Evolutionary conservation across 2,113 vertebrate genomes (phyloP), one percentile per base, ranked within the genome.

Genomic region (Climacteris rufus): DNA sequence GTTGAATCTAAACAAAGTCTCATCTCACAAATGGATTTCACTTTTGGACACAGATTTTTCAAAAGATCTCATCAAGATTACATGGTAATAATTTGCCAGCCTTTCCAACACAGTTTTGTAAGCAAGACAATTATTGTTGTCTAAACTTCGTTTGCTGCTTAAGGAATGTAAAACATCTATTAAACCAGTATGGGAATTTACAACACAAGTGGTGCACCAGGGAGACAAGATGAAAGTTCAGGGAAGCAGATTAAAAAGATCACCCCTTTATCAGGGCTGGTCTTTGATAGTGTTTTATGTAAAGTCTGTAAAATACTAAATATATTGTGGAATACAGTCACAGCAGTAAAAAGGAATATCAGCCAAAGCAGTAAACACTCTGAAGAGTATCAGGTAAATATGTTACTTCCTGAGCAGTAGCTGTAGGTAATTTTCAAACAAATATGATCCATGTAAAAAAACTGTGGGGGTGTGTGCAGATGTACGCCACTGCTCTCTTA

Each of bases 381-480:
- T 72, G 68, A 82, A 40, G 57, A 87, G 65, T n/a, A 66, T 40
- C 77, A 40, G 47, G 72, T 83, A 88, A 94, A 89, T 72, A 61
- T 20, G 42, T 81, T 90, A 53, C 61, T 92, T 95, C 76, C 71
- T 28, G 37, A 68, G 70, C 69, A 89, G 86, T 54, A 96, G 68
- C 47, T 83, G 78, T 50, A 79, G 88, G 90, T 96, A 90, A 94
- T 95, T 96, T 95, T 92, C 92, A 94, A 94, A 57, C 77, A 45
- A 59, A 47, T 52, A 37, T 18, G 31, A 52, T 28, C 35, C 22
- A 2, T 59, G 31, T 70, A 30, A 54, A 42, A 42, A 61, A 63
- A 5, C 3, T 7, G 35, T 8, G 75, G 37, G 52, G 6, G 49
- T 56, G 69, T 3, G 7, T 69, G 77, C 49, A 81, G 44, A 37